A percentile compares a stretch with the other conserved stretches of the same genome.
Conservation (phyloP, 35 echinoderm and acorn worm genomes). For the Hemicentrotus pulcherrimus region DNA sequence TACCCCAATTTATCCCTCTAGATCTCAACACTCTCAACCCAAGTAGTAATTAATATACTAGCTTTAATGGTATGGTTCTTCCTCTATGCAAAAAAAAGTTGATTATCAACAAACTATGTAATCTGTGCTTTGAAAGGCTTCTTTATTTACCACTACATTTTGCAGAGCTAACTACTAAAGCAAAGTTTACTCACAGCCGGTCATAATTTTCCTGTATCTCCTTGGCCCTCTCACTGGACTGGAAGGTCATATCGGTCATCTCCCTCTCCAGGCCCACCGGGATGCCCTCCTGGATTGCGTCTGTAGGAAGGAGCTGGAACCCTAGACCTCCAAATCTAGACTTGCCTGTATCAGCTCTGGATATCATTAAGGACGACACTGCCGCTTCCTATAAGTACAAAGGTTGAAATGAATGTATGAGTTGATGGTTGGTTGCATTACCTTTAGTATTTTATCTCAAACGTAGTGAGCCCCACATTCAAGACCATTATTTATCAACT, state of each 20-base stretch:
- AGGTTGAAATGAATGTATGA: not conserved
- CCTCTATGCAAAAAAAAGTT: too few species aligned
- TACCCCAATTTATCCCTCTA: too few species aligned
- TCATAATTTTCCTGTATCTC: conserved; percentile 74
- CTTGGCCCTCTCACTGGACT: conserved; percentile 39
- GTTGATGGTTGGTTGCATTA: too few species aligned
- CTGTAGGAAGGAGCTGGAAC: not conserved
- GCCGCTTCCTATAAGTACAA: conserved; percentile 58
- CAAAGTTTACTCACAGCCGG: conserved; percentile 70
- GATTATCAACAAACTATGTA: too few species aligned
- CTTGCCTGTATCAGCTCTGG: conserved; percentile 66
- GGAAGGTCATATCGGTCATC: conserved; percentile 40
- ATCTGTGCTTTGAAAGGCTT: too few species aligned
- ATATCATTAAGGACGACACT: conserved; percentile 73
- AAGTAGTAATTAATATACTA: too few species aligned
- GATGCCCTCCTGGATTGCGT: not conserved
- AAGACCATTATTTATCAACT: too few species aligned
- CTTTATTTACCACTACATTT: not conserved
- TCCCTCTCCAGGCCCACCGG: conserved; percentile 56
- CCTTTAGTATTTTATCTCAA: too few species aligned
- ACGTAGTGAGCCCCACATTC: too few species aligned
- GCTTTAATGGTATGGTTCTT: too few species aligned
- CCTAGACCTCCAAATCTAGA: conserved; percentile 34
- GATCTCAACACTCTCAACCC: too few species aligned
- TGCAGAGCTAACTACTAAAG: not conserved